These are phyloP conservation scores for Hapalemur alaotrensis DNA, from an alignment of 2,797 vertebrate species.

Conservation along the genomic window DNA sequence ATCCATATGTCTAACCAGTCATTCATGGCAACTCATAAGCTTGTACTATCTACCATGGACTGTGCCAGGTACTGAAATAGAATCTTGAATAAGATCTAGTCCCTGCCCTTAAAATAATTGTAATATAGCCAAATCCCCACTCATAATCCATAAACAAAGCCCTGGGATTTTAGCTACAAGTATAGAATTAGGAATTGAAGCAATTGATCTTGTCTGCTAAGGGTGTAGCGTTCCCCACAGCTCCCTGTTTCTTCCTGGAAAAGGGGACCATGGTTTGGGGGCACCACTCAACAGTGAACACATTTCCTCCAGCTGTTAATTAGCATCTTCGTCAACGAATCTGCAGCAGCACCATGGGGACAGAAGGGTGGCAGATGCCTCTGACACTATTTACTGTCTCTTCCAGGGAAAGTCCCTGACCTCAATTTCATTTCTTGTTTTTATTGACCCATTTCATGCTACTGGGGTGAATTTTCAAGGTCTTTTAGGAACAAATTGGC, in stretches of 20 bases:
- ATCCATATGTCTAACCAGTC: not conserved
- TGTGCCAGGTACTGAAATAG: not conserved
- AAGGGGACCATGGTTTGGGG: fast-evolving
- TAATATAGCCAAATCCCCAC: not conserved
- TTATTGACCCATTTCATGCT: slow-evolving; percentile 64
- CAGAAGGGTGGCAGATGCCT: not conserved
- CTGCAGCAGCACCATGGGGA: not conserved
- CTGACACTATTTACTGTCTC: slow-evolving; percentile 50
- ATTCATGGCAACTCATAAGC: not conserved
- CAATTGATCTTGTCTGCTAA: not conserved
- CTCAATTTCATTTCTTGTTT: slow-evolving; percentile 74
- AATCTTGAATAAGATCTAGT: not conserved
- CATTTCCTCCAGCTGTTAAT: not conserved
- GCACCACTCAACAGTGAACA: not conserved
- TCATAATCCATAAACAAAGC: not conserved
- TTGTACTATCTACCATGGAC: not conserved
- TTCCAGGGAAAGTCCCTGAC: slow-evolving; percentile 55
- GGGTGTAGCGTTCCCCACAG: not conserved
- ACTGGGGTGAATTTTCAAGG: slow-evolving; percentile 72
- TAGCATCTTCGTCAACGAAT: not conserved
- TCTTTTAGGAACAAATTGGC: slow-evolving; percentile 46
- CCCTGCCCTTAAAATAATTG: not conserved
- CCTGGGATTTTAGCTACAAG: not conserved
- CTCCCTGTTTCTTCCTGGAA: not conserved
- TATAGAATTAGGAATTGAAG: not conserved